Evolutionary conservation across 92 coral and sea anemone genomes (phyloP), one percentile per base, ranked within the genome.

Genomic region (Ricordea florida): DNA sequence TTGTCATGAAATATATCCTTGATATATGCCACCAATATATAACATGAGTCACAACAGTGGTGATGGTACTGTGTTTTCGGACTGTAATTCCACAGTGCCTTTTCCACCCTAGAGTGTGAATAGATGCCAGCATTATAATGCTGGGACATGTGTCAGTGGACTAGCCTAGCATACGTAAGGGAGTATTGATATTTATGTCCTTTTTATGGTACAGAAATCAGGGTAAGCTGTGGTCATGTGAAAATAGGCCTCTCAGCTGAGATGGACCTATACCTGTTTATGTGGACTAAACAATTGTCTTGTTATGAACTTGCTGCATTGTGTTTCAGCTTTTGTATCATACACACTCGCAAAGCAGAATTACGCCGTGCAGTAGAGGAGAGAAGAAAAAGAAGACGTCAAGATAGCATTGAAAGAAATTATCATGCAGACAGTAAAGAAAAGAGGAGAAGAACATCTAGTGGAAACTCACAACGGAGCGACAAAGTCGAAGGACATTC

Each of bases 301-400:
- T 3, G 5, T 23, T 20, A 27, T 31, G 8, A 42, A 37, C 15
- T 49, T 79, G 43, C 14, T 10, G 24, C 42, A 7, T 63, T 58
- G 73, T n/a, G n/a, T n/a, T n/a, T 11, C 68, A 96, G 99, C 63
- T 96, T 92, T 72, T 96, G 99, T 78, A 87, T 96, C 26, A 86
- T 96, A 51, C 99, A 96, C 43, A 92, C 97, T 25, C 90, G 99
- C 29, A 93, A 96, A 68, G 92, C 99, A 15, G 99, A 92, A 66
- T 81, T 96, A 32, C 96, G 97, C 14, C 76, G 94, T 50, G 97
- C 92, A 17, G 96, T 96, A 20, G 99, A 96, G 62, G 89, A 89
- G 53, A 76, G 96, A 53, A 78, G 86, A 35, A 96, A 96, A 71
- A 86, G 83, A 35, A 66, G 88, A 26, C 80, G 46, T 46, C 48